These are phyloP conservation scores for Popillia japonica DNA, from an alignment of 1,140 invertebrate genomes.

Conservation along the genomic window DNA sequence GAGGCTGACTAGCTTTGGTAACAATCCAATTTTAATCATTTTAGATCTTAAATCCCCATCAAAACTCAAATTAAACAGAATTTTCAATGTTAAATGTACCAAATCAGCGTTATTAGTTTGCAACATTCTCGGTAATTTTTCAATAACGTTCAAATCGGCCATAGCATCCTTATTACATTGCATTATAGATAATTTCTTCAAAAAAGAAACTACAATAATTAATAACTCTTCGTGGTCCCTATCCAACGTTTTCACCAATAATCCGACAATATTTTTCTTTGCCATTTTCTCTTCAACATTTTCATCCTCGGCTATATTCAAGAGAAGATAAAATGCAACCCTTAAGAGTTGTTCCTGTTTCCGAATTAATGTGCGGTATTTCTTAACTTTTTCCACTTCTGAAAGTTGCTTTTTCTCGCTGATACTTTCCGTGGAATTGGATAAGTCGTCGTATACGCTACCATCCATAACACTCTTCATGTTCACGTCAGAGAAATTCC, in stretches of 20 bases:
- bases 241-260: slow-evolving; percentile 89
- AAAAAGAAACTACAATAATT: slow-evolving; percentile 90
- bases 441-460: slow-evolving; percentile 73
- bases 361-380: slow-evolving; percentile 63
- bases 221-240: slow-evolving; percentile 86
- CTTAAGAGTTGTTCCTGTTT: slow-evolving; percentile 93
- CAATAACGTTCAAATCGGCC: slow-evolving; percentile 76
- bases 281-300: slow-evolving; percentile 97
- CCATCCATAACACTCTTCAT: slow-evolving; percentile 61
- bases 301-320: slow-evolving; percentile 95
- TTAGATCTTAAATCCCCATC: slow-evolving; percentile 84
- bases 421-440: slow-evolving; percentile 70
- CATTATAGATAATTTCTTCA: slow-evolving; percentile 95
- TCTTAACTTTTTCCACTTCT: slow-evolving; percentile 54
- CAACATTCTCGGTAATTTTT: slow-evolving; percentile 77
- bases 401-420: slow-evolving; percentile 85
- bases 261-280: slow-evolving; percentile 88
- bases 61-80: slow-evolving; percentile 98
- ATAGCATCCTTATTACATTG: slow-evolving; percentile 95
- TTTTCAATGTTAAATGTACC: slow-evolving; percentile 83
- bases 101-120: slow-evolving; percentile 81
- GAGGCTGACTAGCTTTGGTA: slow-evolving; percentile 89
- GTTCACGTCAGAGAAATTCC: slow-evolving; percentile 67
- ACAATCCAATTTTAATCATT: slow-evolving; percentile 89
- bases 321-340: slow-evolving; percentile 88